These are phyloP conservation scores for Furnarius figulus DNA, from an alignment of 2,113 vertebrate species.

Conservation along the genomic window DNA sequence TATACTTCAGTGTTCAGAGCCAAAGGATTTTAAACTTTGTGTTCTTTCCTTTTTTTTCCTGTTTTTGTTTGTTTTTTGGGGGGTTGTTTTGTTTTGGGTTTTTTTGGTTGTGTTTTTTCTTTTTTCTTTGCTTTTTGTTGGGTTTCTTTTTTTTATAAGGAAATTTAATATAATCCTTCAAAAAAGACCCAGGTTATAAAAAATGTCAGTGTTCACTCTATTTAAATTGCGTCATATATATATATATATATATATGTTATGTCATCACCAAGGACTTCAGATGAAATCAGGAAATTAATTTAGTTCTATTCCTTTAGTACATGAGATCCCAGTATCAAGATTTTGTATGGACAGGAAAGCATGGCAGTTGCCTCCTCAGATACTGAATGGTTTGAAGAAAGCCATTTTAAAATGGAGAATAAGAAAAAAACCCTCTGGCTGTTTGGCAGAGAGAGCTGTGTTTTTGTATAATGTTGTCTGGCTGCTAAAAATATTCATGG, in stretches of 20 bases:
- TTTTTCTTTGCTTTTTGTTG: neutral
- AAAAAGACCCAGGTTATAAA: fast-evolving
- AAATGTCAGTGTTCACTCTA: neutral
- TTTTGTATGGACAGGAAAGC: neutral
- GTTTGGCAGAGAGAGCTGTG: neutral
- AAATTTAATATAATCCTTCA: neutral
- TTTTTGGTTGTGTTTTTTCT: too few relatives aligned
- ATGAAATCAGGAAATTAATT: neutral
- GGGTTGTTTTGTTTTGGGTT: too few relatives aligned
- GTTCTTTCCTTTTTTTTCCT: too few relatives aligned
- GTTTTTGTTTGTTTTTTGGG: too few relatives aligned
- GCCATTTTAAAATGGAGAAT: neutral
- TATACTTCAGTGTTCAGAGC: neutral
- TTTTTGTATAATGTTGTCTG: neutral
- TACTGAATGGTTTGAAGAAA: neutral
- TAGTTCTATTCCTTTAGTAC: neutral
- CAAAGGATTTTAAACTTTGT: neutral
- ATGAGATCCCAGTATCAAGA: neutral
- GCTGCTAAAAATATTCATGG: neutral
- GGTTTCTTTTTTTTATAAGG: neutral
- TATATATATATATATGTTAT: neutral
- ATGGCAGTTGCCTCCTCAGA: neutral
- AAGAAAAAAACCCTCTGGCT: neutral
- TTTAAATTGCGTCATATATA: neutral
- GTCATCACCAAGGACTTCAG: neutral